phyloP scores from a whole-genome alignment of 2,888 invertebrate species.

The Drosophila rellima region DNA sequence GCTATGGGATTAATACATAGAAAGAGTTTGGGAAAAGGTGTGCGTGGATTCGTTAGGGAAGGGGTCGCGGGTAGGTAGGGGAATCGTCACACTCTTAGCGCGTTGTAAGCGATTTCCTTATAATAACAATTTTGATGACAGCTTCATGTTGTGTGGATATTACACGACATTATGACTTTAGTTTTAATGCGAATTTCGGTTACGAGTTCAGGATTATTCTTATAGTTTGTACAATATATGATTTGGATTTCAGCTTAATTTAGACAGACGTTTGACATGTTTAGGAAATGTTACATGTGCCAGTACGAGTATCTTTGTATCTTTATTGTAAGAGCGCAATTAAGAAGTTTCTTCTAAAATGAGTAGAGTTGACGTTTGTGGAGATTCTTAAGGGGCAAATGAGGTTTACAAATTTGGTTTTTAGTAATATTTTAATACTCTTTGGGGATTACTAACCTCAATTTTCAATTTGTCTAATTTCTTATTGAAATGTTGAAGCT shows the following conservation, averaged over 20 bases:
- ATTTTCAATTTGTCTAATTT: too few species aligned
- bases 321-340: conserved; percentile 7
- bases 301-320: background rate
- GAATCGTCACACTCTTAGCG: conserved; percentile 1
- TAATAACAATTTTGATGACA: conserved; percentile 72
- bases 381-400: background rate
- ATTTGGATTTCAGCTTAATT: conserved; percentile 28
- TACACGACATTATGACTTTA: conserved; percentile 55
- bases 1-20: background rate
- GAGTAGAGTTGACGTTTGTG: background rate
- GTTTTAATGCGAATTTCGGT: conserved; percentile 58
- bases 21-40: conserved; percentile 12
- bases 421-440: too few species aligned
- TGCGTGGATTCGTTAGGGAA: background rate
- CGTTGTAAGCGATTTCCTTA: conserved; percentile 71
- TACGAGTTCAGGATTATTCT: conserved; percentile 12
- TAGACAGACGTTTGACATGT: conserved; percentile 38
- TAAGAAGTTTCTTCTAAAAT: conserved; percentile 1
- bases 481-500: too few species aligned
- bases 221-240: background rate
- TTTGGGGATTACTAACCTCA: too few species aligned
- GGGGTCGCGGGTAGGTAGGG: background rate
- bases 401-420: too few species aligned
- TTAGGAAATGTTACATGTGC: conserved; percentile 53
- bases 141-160: conserved; percentile 55